phyloP scores from a whole-genome alignment of 2,113 vertebrate species.

The Hemiscyllium ocellatum region DNA sequence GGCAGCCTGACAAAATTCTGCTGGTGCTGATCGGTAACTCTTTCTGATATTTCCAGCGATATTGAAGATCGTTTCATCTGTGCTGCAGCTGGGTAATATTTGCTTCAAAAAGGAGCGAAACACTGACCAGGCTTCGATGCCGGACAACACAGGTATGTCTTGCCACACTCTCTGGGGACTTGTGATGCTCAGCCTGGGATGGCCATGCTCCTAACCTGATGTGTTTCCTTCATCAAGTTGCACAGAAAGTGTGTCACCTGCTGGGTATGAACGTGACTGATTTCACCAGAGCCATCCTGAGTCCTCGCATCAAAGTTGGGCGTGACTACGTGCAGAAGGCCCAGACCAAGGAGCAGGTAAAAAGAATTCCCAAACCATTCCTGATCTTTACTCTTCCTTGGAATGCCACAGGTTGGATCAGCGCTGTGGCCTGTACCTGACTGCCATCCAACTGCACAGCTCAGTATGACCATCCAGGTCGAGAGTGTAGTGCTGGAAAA shows the following conservation, averaged over 20 bases:
- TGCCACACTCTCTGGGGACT: background rate
- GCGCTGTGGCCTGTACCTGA: no score
- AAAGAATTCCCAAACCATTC: background rate
- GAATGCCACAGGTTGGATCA: no score
- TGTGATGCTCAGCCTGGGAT: background rate
- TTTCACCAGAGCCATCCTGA: slow-evolving; percentile 83
- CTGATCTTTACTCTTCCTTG: no score
- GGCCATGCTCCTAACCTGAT: slow-evolving; percentile 19
- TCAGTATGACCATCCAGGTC: no score
- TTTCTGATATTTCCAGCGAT: slow-evolving; percentile 61
- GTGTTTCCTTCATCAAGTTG: slow-evolving; percentile 56
- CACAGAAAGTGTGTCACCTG: slow-evolving; percentile 92
- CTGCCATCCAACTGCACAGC: no score
- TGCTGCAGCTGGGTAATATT: slow-evolving; percentile 86
- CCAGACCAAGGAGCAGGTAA: slow-evolving; percentile 94
- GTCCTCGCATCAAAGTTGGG: slow-evolving; percentile 89
- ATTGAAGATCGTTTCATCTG: slow-evolving; percentile 81
- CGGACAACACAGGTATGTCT: slow-evolving; percentile 81
- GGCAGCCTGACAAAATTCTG: background rate
- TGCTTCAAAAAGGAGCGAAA: slow-evolving; percentile 92
- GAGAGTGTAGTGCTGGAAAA: no score
- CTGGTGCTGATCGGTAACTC: background rate
- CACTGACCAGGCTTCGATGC: slow-evolving; percentile 91
- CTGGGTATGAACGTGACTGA: slow-evolving; percentile 89
- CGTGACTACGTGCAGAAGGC: slow-evolving; percentile 92